Base-by-base conservation (phyloP, 2,113 vertebrate species). In the Maylandia zebra region DNA sequence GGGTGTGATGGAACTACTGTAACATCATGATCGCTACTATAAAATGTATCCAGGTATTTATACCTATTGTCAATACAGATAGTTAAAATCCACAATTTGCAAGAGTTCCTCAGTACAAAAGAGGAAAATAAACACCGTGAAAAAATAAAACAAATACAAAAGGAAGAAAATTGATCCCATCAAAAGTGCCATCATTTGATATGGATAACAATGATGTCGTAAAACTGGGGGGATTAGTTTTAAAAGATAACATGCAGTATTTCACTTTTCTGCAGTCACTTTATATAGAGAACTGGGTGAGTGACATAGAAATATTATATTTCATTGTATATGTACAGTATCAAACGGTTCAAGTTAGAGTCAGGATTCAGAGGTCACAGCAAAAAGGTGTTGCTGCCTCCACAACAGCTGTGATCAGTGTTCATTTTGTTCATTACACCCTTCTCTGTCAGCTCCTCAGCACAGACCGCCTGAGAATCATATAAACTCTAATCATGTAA, bases 401-500 rank as follows among this genome's bases (percentile, higher is more conserved):
- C 38, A 45, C 69, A 74, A 7, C 69, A 74, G 69, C 38, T 48
- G 1, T 74, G 66, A 74, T 74, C 6, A 14, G 8, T 74, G 38
- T 74, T 74, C n/a, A 22, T 22, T 22, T 22, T 34, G 48, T 66
- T 90, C 69, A 90, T 86, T 55, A 90, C 24, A 48, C 17, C 32
- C 43, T 50, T 48, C n/a, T 64, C 38, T 82, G 30, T 59, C 41
- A 81, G 22, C 19, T 80, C 41, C 64, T 19, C 30, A 34, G 50
- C 14, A 5, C 13, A 3, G 38, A 14, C 7, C 7, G 8, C 59
- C 50, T 84, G 10, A 81, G 71, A 89, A 76, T 55, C 30, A 30
- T 11, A 38, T 71, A 22, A 45, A 79, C 52, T 71, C n/a, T 79
- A 83, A 84, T 69, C n/a, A 81, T 22, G 12, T 8, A 48, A 27